Conservation (phyloP, 1,140 invertebrate genomes). For the Sesamia nonagrioides region DNA sequence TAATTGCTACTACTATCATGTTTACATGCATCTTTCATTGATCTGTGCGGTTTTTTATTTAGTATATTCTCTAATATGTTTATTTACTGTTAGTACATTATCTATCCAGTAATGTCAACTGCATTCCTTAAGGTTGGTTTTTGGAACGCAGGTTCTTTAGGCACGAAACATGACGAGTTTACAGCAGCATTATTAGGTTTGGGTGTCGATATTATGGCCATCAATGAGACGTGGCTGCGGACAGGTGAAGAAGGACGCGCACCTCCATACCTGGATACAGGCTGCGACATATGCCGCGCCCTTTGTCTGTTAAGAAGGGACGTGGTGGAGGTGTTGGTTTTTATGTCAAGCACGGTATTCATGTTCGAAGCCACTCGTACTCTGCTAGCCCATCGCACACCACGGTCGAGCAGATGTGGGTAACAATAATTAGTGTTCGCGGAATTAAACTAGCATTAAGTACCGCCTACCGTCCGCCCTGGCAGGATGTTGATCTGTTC, state of each 20-base stretch:
- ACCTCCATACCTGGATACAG: slow-evolving; percentile 43
- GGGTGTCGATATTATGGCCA: slow-evolving; percentile 49
- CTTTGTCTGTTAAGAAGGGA: background rate
- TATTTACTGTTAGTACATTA: too few relatives aligned
- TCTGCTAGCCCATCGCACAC: background rate
- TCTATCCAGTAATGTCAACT: background rate
- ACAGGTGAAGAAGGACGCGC: slow-evolving; percentile 52
- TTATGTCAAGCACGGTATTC: slow-evolving; percentile 45
- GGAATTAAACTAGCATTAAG: slow-evolving; percentile 32
- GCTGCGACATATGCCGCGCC: slow-evolving; percentile 40
- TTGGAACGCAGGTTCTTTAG: slow-evolving; percentile 53
- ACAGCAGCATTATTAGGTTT: slow-evolving; percentile 37
- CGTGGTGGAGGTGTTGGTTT: slow-evolving; percentile 57
- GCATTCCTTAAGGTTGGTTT: slow-evolving; percentile 54
- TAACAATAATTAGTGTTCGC: slow-evolving; percentile 32
- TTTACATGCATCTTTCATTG: too few relatives aligned
- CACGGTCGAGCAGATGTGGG: slow-evolving; percentile 53
- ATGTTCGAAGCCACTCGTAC: slow-evolving; percentile 23
- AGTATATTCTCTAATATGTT: too few relatives aligned
- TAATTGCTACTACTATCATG: too few relatives aligned
- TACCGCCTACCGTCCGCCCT: slow-evolving; percentile 54
- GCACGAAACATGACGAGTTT: slow-evolving; percentile 54
- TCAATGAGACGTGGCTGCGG: slow-evolving; percentile 49
- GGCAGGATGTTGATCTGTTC: slow-evolving; percentile 45
- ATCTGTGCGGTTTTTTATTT: too few relatives aligned